These are phyloP conservation scores for Drosophila littoralis DNA, from an alignment of 1,140 invertebrate genomes.

Conservation along the genomic window DNA sequence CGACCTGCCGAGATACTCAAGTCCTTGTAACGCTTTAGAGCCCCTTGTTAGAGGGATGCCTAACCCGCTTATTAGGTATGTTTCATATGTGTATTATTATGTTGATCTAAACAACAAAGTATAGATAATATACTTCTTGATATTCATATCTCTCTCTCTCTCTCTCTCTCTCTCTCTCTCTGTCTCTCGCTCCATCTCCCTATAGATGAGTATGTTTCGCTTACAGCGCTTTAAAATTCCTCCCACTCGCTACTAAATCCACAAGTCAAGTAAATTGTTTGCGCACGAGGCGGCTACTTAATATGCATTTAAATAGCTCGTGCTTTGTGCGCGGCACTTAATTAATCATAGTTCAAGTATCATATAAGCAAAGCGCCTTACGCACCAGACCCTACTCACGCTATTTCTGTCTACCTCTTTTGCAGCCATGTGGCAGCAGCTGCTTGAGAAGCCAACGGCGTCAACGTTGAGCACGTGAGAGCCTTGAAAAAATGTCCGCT, in stretches of 20 bases:
- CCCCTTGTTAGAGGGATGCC: too few species aligned
- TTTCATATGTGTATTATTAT: too few species aligned
- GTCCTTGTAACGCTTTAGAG: too few species aligned
- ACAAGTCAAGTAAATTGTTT: slow-evolving; percentile 52
- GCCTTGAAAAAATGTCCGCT: slow-evolving; percentile 73
- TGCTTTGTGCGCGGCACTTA: slow-evolving; percentile 50
- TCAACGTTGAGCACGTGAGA: slow-evolving; percentile 64
- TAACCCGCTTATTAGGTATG: too few species aligned
- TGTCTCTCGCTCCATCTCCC: too few species aligned
- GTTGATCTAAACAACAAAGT: too few species aligned
- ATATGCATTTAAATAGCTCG: slow-evolving; percentile 66
- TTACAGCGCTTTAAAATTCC: background rate
- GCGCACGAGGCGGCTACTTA: slow-evolving; percentile 27
- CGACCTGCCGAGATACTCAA: slow-evolving; percentile 21
- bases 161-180: too few species aligned
- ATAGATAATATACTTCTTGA: too few species aligned
- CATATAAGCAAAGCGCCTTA: slow-evolving; percentile 30
- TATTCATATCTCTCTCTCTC: too few species aligned
- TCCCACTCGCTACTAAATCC: background rate
- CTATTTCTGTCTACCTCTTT: slow-evolving; percentile 26
- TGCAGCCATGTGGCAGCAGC: slow-evolving; percentile 42
- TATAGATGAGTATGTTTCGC: background rate
- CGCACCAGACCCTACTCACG: slow-evolving; percentile 11
- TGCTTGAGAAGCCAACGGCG: slow-evolving; percentile 45
- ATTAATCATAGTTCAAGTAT: slow-evolving; percentile 68